Evolutionary conservation across 30 jellyfish, hydroid and myxozoan species (phyloP).

Genomic region (Hydractinia symbiolongicarpus): DNA sequence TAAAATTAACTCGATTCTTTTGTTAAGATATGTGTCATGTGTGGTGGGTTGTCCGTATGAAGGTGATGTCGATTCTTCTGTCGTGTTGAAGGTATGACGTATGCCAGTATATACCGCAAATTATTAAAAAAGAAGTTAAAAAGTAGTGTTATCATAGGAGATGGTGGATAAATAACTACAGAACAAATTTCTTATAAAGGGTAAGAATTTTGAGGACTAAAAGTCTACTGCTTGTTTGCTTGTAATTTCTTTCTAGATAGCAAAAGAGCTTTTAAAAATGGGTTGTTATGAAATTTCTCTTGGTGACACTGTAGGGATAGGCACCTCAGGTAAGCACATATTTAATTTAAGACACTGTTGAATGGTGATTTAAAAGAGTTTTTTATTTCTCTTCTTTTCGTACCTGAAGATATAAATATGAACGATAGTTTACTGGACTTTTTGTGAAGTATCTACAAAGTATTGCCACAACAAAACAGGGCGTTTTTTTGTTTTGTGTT

Average conservation of each 20-base stretch:
- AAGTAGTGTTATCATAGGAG: no score
- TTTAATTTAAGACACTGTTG: background rate
- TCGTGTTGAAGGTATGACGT: constrained; percentile 60
- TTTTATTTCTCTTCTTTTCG: background rate
- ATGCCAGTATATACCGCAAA: background rate
- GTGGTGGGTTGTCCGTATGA: constrained; percentile 96
- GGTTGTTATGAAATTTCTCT: constrained; percentile 95
- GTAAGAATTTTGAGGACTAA: no score
- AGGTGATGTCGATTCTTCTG: constrained; percentile 63
- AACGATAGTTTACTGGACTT: background rate
- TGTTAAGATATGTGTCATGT: constrained; percentile 79
- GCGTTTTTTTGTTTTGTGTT: background rate
- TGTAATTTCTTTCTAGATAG: constrained; percentile 44
- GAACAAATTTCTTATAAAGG: no score
- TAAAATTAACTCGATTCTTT: background rate
- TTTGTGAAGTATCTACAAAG: background rate
- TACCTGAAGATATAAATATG: background rate
- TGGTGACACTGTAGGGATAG: constrained; percentile 96
- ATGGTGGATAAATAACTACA: no score
- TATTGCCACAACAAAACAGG: background rate
- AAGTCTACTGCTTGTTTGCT: no score
- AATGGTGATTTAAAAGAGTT: no score
- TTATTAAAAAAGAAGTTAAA: background rate
- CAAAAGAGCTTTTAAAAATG: constrained; percentile 60
- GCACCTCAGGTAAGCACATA: constrained; percentile 72